Percentiles rank a stretch among this genome's conserved stretches.
These are phyloP conservation scores for Ceratina australensis DNA, from an alignment of 1,140 invertebrate genomes.

Conservation along the genomic window DNA sequence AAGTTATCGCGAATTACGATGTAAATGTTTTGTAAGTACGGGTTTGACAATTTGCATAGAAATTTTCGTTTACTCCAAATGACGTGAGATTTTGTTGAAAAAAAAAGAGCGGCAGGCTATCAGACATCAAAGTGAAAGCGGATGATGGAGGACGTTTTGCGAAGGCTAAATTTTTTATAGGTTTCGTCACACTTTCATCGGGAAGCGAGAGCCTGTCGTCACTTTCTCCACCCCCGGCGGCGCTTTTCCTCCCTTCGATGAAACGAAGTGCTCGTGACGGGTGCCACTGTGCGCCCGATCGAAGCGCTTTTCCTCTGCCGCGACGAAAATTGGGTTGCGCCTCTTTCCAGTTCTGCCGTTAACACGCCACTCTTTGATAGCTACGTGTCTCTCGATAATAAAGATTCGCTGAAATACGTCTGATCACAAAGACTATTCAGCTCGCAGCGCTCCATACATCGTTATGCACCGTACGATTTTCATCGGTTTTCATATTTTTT, in stretches of 20 bases:
- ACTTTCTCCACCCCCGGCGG: slow-evolving; percentile 5
- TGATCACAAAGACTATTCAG: too few species aligned
- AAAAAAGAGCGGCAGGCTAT: too few species aligned
- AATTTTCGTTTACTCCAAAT: too few species aligned
- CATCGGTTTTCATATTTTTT: too few species aligned
- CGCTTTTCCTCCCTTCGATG: slow-evolving; percentile 33
- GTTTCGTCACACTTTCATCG: slow-evolving; percentile 53
- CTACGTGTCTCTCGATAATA: not conserved
- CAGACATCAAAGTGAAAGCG: not conserved
- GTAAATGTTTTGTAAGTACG: not conserved
- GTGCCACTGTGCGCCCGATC: slow-evolving; percentile 37
- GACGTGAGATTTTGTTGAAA: too few species aligned
- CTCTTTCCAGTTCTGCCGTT: slow-evolving; percentile 37
- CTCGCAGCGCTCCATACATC: too few species aligned
- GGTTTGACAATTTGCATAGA: too few species aligned
- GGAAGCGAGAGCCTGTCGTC: slow-evolving; percentile 35
- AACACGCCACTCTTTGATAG: slow-evolving; percentile 25
- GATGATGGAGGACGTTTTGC: not conserved
- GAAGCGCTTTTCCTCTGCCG: slow-evolving; percentile 9
- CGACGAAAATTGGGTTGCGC: slow-evolving; percentile 53
- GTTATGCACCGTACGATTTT: too few species aligned
- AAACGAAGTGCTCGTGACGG: slow-evolving; percentile 51
- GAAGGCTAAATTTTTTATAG: slow-evolving; percentile 47
- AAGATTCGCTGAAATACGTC: not conserved
- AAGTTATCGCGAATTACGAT: too few species aligned